phyloP scores from a whole-genome alignment of 1,140 invertebrate species.

The Cydia fagiglandana region DNA sequence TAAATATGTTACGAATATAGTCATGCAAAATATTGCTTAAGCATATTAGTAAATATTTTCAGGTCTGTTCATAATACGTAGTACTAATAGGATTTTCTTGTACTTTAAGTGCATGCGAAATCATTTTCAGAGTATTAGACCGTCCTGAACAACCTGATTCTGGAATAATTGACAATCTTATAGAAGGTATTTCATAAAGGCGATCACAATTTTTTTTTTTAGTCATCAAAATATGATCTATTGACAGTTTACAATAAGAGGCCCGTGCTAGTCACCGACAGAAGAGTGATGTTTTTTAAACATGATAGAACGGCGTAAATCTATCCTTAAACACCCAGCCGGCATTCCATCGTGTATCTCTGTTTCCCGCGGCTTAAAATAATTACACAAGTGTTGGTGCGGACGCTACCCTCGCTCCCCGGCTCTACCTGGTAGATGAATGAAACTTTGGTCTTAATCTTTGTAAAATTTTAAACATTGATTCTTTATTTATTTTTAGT shows the following conservation, averaged over 20 bases:
- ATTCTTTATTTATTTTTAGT: too few species aligned
- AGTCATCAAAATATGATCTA: neutral
- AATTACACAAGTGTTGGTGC: slow-evolving; percentile 70
- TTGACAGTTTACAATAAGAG: neutral
- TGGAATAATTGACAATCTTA: too few species aligned
- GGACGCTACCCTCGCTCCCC: slow-evolving; percentile 51
- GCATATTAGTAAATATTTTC: neutral
- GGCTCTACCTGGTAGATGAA: slow-evolving; percentile 42
- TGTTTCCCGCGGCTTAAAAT: slow-evolving; percentile 72
- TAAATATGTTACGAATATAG: too few species aligned
- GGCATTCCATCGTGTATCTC: slow-evolving; percentile 60
- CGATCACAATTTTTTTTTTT: too few species aligned
- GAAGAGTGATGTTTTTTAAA: neutral
- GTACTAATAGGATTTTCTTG: too few species aligned
- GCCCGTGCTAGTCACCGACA: neutral
- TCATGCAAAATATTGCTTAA: neutral
- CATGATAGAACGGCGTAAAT: slow-evolving; percentile 34
- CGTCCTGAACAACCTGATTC: too few species aligned
- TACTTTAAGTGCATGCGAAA: too few species aligned
- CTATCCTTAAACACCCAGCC: slow-evolving; percentile 49
- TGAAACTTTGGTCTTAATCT: slow-evolving; percentile 37
- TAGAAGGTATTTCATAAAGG: too few species aligned
- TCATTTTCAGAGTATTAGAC: too few species aligned
- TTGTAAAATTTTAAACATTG: neutral
- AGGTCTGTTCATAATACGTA: too few species aligned